Evolutionary conservation across 2,797 vertebrate species (phyloP).

Genomic region (Enteromius argenteus): DNA sequence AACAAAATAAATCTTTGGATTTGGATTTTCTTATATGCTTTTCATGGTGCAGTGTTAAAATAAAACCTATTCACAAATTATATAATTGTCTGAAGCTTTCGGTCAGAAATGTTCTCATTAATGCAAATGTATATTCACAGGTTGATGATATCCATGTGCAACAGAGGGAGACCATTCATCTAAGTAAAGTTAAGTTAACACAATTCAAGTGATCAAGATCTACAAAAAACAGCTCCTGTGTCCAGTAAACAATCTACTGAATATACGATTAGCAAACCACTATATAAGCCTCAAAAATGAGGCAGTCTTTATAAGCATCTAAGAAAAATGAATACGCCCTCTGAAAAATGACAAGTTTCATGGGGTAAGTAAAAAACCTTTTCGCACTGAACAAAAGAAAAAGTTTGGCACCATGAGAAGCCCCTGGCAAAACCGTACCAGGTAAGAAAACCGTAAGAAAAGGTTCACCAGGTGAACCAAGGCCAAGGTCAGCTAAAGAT

Average conservation of each 20-base stretch:
- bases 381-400: not conserved
- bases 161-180: not conserved
- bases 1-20: conserved; percentile 43
- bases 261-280: conserved; percentile 55
- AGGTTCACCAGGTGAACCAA: not conserved
- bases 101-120: conserved; percentile 10
- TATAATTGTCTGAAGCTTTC: not conserved
- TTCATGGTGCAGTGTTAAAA: conserved; percentile 18
- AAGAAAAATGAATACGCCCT: conserved; percentile 59
- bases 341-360: conserved; percentile 44
- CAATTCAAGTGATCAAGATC: conserved; percentile 26
- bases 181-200: conserved; percentile 9
- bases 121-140: conserved; percentile 16
- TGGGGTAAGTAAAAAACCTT: conserved; percentile 18
- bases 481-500: conserved; percentile 6
- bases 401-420: conserved; percentile 17
- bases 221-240: conserved; percentile 50
- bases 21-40: conserved; percentile 21
- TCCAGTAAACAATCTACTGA: conserved; percentile 52
- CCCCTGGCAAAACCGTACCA: not conserved
- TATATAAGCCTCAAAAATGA: conserved; percentile 72
- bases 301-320: conserved; percentile 63
- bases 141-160: not conserved
- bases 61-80: conserved; percentile 10
- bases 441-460: conserved; percentile 1